phyloP scores from a whole-genome alignment of 2,113 vertebrate genomes.

The Columba janthina region DNA sequence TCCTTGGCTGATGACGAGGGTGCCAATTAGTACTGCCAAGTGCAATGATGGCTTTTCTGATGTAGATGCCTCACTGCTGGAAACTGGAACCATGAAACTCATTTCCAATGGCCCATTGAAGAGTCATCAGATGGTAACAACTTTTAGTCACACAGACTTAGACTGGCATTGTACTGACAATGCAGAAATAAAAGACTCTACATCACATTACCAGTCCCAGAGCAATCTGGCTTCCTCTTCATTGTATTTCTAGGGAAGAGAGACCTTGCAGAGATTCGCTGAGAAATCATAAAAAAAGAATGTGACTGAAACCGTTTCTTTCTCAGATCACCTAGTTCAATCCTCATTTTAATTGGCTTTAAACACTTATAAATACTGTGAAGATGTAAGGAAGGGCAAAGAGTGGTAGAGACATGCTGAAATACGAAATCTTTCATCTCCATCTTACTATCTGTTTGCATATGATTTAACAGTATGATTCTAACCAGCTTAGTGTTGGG shows the following conservation, averaged over 20 bases:
- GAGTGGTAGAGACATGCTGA: background rate
- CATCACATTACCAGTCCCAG: background rate
- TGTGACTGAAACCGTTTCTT: background rate
- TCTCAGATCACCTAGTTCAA: background rate
- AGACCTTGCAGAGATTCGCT: background rate
- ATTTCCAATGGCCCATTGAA: constrained; percentile 50
- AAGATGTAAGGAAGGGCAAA: background rate
- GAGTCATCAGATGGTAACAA: constrained; percentile 43
- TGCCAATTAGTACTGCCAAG: constrained; percentile 65
- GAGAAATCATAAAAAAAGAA: constrained; percentile 19
- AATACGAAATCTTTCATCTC: background rate
- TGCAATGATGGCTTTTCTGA: constrained; percentile 51
- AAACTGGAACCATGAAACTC: constrained; percentile 60
- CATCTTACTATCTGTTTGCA: background rate
- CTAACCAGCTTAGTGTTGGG: background rate
- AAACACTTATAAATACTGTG: background rate
- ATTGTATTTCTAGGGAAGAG: constrained; percentile 26
- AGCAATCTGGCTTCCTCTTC: background rate
- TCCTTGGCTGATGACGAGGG: constrained; percentile 51
- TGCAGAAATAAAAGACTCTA: constrained; percentile 42
- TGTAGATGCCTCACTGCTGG: constrained; percentile 49
- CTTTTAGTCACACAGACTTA: constrained; percentile 35
- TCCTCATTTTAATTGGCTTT: background rate
- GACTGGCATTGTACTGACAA: constrained; percentile 36
- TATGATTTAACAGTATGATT: background rate